These are phyloP conservation scores for Mionectes macconnelli DNA, from an alignment of 2,113 vertebrate species.

Conservation along the genomic window DNA sequence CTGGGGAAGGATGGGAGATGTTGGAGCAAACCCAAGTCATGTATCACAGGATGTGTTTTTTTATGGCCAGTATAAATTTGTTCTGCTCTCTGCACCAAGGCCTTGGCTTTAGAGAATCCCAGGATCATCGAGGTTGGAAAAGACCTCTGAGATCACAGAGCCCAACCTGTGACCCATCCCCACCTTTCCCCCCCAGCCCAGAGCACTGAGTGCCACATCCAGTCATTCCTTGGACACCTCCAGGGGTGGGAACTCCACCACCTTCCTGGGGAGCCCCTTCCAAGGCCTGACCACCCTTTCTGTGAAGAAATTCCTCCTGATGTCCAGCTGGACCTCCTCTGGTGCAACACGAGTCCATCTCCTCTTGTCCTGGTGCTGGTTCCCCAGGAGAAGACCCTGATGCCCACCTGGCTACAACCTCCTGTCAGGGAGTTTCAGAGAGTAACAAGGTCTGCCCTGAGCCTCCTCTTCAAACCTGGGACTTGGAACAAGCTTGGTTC, in stretches of 20 bases:
- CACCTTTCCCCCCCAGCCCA: too few relatives aligned
- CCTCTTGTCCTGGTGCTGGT: neutral
- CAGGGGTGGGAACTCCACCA: neutral
- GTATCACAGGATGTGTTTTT: accelerated
- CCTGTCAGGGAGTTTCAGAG: neutral
- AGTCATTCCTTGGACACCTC: too few relatives aligned
- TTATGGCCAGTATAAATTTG: accelerated
- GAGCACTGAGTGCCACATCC: neutral
- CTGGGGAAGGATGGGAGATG: neutral
- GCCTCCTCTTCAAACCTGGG: too few relatives aligned
- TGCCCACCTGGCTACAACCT: neutral
- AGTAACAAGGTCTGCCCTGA: neutral
- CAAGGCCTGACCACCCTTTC: neutral
- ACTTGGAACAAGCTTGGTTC: neutral
- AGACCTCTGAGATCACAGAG: neutral
- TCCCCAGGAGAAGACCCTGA: accelerated
- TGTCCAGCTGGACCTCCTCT: neutral
- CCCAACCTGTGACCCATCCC: neutral
- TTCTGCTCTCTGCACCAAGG: neutral
- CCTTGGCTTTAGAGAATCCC: accelerated
- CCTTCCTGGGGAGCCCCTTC: neutral
- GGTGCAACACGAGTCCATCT: too few relatives aligned
- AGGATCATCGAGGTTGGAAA: neutral
- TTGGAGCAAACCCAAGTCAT: neutral
- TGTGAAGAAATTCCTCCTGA: neutral